A percentile compares a stretch with the other conserved stretches of the same genome.
Evolutionary conservation across 2,797 vertebrate genomes (phyloP).

Genomic region (Clamator glandarius): DNA sequence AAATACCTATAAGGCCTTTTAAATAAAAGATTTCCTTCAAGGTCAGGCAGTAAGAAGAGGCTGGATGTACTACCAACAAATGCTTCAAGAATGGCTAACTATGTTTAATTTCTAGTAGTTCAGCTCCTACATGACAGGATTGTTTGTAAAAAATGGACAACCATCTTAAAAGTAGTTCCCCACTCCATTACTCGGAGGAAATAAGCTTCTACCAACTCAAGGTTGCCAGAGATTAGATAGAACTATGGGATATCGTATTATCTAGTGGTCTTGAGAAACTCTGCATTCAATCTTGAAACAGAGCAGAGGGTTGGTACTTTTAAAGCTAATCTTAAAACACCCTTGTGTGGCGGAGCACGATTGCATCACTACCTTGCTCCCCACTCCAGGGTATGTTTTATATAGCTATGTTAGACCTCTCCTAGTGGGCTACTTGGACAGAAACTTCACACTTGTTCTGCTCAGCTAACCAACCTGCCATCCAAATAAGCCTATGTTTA

Average conservation of each 20-base stretch:
- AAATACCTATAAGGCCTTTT: neutral
- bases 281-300: neutral
- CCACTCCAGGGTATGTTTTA: neutral
- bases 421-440: neutral
- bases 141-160: neutral
- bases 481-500: neutral
- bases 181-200: neutral
- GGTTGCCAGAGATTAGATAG: neutral
- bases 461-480: neutral
- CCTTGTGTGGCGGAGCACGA: neutral
- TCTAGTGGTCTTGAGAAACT: neutral
- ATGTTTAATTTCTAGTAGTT: neutral
- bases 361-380: rapidly evolving
- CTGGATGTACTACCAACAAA: neutral
- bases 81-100: neutral
- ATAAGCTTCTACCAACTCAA: neutral
- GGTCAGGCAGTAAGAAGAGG: neutral
- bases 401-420: neutral
- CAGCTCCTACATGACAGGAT: neutral
- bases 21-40: neutral
- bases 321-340: neutral
- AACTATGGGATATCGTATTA: neutral
- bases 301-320: neutral
- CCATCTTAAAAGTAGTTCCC: neutral
- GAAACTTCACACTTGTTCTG: neutral